Evolutionary conservation across 2,797 vertebrate species (phyloP), one percentile per base, ranked within the genome.

Genomic region (Synanceia verrucosa): DNA sequence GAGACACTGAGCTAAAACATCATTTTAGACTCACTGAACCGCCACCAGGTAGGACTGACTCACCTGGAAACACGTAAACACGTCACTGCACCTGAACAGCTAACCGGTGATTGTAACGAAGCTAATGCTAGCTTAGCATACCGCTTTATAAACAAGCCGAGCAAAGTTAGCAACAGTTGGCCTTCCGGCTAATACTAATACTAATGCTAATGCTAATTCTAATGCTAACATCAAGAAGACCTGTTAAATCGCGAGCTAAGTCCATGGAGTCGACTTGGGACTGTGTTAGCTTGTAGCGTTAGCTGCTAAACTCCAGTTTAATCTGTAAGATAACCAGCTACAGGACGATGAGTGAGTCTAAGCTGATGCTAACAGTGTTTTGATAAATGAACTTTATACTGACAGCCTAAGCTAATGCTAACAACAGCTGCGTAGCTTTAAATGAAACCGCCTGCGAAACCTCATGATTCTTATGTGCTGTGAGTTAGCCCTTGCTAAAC

Each of bases 151-250:
- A 55, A 68, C 36, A 26, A 12, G 18, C 24, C 46, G 26, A 52
- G 19, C 10, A 4, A 4, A 51, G 33, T 26, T 69, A 50, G 81
- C 81, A 84, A 83, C 87, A 84, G 77, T 84, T 86, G 71, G 81
- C 79, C 60, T 44, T 8, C 23, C 19, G 26, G 72, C 76, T 84
- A 70, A 63, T 41, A 71, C 70, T 80, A 59, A 64, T 8, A 9
- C 6, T 31, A 31, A n/a, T n/a, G n/a, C n/a, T n/a, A n/a, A n/a
- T n/a, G 72, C 76, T 84, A 70, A 63, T 41, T 71, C 70, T 80
- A 59, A 64, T 8, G 29, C 6, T 31, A 31, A n/a, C n/a, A n/a
- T 29, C 7, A 29, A 29, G 4, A 4, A 6, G 3, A 29, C 4
- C 28, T 29, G 7, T 29, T 29, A 29, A 29, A 6, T 29, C 28